Evolutionary conservation across 2,888 invertebrate species (phyloP).

Genomic region (Cecidostiba fungosa): DNA sequence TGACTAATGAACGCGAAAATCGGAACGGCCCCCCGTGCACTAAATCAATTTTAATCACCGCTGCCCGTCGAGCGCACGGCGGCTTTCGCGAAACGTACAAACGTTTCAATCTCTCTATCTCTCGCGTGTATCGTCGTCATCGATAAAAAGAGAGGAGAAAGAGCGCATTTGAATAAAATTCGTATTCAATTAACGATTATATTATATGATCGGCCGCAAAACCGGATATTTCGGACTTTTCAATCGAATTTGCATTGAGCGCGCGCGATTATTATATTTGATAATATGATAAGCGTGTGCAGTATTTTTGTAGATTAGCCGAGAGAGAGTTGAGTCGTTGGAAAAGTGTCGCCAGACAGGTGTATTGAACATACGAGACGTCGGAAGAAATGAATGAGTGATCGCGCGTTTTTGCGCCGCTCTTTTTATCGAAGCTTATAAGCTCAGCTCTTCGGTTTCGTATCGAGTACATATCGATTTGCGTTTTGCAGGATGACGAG

Average conservation of each 20-base stretch:
- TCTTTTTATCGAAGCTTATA: background rate
- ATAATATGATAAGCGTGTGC: background rate
- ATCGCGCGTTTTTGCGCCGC: background rate
- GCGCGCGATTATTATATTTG: background rate
- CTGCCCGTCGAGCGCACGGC: background rate
- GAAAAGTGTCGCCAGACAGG: background rate
- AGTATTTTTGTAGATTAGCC: background rate
- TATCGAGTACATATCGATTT: background rate
- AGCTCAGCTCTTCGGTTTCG: background rate
- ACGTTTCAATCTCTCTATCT: conserved; percentile 24
- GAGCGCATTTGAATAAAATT: background rate
- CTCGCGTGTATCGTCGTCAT: conserved; percentile 1
- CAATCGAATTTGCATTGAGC: background rate
- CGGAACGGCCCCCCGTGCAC: conserved; percentile 12
- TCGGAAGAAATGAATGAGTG: conserved; percentile 17
- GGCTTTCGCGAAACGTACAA: conserved; percentile 38
- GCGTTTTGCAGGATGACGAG: background rate
- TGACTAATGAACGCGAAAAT: conserved; percentile 51
- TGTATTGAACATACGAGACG: background rate
- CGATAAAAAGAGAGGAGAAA: conserved; percentile 14
- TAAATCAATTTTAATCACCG: conserved; percentile 52
- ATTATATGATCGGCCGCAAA: background rate
- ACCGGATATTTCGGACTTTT: background rate
- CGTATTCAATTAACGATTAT: conserved; percentile 42
- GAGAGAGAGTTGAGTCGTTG: background rate